Base-by-base conservation (phyloP, 2,888 invertebrate species). In the Cataglyphis livida region DNA sequence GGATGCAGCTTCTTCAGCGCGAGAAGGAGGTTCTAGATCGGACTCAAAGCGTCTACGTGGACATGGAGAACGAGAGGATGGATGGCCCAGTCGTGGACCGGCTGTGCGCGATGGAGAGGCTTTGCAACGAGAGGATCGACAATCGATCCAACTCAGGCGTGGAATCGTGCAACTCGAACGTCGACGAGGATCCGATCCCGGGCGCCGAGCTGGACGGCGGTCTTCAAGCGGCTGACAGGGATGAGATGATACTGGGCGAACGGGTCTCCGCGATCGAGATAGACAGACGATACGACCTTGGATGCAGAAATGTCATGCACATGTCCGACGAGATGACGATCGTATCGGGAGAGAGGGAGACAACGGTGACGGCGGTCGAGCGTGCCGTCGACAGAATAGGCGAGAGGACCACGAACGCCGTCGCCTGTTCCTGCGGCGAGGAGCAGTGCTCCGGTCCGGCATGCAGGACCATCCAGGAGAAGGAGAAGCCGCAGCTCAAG, bases 401-500 rank as follows among this genome's bases (percentile, higher is more conserved):
- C 83, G 94, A 94, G 93, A 93, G 89, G 87, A 92, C 85, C 86
- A 85, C 84, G 51, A 51, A 51, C 7, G 1, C 51, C 84, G 85
- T 21, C 75, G 93, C 93, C 85, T 94, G 94, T 90, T 93, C 93
- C 89, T 94, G 94, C 84, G 93, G 93, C 44, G 94, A 94, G 81
- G 94, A 94, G 87, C 94, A 93, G 84, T 94, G 94, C 85, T 87
- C 91, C 48, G 93, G 93, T 66, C 89, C 91, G 44, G 91, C 91
- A 0, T 92, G 92, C 81, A 91, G 93, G 76, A 92, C 92, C 84
- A 94, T 93, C 88, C 93, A 93, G 88, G 93, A 93, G 87, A 94
- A 94, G 87, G 94, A 94, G 84, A 98, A 98, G 92, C 98, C 98
- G 28, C 96, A 98, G 93, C 95, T 98, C 91, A 98, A 98, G 95